phyloP scores from a whole-genome alignment of 2,797 vertebrate genomes.

The Centroberyx gerrardi region DNA sequence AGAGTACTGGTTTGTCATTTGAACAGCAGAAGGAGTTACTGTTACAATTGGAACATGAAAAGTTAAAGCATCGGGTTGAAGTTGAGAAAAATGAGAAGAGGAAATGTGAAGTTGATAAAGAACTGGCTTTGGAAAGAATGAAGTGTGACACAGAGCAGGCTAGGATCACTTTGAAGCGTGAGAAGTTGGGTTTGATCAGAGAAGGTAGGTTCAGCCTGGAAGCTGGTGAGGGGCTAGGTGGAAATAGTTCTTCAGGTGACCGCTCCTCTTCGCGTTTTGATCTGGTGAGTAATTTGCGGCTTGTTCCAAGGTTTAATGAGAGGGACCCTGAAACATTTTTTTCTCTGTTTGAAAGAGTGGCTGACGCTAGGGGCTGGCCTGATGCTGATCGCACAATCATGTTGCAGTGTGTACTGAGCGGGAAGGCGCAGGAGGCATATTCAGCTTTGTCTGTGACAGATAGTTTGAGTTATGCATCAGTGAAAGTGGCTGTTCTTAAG shows the following conservation, averaged over 20 bases:
- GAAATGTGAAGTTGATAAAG: not conserved
- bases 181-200: not conserved
- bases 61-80: not conserved
- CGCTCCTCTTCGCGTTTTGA: not conserved
- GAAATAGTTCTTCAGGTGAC: not conserved
- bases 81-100: not conserved
- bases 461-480: not conserved
- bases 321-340: slow-evolving; percentile 1
- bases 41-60: slow-evolving; percentile 3
- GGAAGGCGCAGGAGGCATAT: too few relatives aligned
- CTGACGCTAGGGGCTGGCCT: not conserved
- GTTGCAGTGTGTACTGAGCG: slow-evolving; percentile 5
- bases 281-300: not conserved
- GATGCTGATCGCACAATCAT: not conserved
- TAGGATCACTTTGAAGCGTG: not conserved
- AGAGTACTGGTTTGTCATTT: not conserved
- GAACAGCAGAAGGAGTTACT: slow-evolving; percentile 7
- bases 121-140: not conserved
- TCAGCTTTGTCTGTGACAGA: not conserved
- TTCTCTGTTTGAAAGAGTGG: slow-evolving; percentile 13
- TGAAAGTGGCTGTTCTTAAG: not conserved
- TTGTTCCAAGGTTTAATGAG: slow-evolving; percentile 2
- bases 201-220: not conserved
- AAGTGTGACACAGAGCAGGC: not conserved
- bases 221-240: not conserved